Conservation (phyloP, 1,140 invertebrate genomes). For the Temnothorax nylanderi region DNA sequence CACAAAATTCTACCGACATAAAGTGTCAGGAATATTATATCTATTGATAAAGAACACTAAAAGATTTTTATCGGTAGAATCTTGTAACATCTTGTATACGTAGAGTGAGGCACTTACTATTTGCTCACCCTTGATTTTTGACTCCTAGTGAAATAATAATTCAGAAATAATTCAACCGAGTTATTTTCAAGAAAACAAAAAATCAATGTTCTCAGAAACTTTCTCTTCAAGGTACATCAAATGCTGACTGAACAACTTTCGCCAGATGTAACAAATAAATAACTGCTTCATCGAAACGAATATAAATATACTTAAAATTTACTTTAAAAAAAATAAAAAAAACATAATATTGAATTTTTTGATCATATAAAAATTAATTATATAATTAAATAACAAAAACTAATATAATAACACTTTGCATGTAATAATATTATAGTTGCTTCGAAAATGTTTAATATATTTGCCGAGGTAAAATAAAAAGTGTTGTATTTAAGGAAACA, state of each 20-base stretch:
- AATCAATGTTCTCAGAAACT: not conserved
- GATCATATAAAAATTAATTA: not conserved
- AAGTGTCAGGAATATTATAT: conserved; percentile 14
- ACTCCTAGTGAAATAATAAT: conserved; percentile 29
- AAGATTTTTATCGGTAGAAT: not conserved
- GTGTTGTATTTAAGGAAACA: conserved; percentile 2
- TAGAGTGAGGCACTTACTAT: conserved; percentile 30
- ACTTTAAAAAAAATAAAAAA: not conserved
- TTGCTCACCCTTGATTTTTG: conserved; percentile 7
- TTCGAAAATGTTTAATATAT: conserved; percentile 49
- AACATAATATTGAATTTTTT: conserved; percentile 28
- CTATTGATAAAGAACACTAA: not conserved
- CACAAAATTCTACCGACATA: conserved; percentile 36
- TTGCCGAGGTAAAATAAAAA: conserved; percentile 30
- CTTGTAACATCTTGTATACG: conserved; percentile 11
- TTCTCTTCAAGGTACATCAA: not conserved
- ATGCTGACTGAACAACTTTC: not conserved
- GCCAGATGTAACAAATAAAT: not conserved
- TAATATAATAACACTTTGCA: conserved; percentile 21
- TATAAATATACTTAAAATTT: not conserved
- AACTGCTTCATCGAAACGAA: not conserved
- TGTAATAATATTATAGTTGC: conserved; percentile 41
- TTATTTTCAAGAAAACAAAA: not conserved
- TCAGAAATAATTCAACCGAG: not conserved
- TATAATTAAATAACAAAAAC: not conserved